Conservation (phyloP, 2,113 vertebrate species). For the Felis catus region DNA sequence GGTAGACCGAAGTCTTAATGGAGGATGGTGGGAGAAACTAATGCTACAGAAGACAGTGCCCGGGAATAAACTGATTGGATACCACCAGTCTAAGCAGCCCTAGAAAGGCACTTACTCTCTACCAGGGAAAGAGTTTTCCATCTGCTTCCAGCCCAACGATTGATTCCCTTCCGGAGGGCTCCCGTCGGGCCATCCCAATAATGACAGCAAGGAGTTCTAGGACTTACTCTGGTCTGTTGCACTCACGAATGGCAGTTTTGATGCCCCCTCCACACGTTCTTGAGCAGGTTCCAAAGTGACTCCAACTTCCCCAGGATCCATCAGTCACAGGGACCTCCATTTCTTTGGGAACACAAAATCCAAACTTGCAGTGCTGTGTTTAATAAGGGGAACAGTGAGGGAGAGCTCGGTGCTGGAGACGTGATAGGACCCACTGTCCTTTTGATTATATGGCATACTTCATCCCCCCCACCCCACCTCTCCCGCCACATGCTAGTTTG, state of each 20-base stretch:
- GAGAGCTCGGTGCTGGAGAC: constrained; percentile 16
- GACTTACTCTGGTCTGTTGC: constrained; percentile 97
- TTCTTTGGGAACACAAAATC: constrained; percentile 94
- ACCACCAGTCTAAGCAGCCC: not conserved
- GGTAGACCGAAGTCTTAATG: not conserved
- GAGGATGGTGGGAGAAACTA: not conserved
- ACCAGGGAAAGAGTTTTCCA: not conserved
- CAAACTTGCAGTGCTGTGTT: constrained; percentile 95
- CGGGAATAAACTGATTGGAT: not conserved
- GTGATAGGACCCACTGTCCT: not conserved
- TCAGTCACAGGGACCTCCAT: constrained; percentile 88
- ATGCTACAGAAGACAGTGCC: rapidly evolving
- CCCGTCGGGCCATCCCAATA: rapidly evolving
- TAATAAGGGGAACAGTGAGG: constrained; percentile 61
- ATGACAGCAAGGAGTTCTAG: rapidly evolving
- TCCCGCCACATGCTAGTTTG: not conserved
- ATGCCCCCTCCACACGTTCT: constrained; percentile 96
- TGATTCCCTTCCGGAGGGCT: not conserved
- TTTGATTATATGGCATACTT: not conserved
- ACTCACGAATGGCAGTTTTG: constrained; percentile 94
- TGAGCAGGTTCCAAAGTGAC: constrained; percentile 95
- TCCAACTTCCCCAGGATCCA: constrained; percentile 97
- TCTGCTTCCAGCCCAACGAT: not conserved
- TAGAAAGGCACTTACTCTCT: not conserved
- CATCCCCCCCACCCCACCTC: not conserved